Conservation (phyloP, 1,140 invertebrate species). For the Babylonia areolata region DNA sequence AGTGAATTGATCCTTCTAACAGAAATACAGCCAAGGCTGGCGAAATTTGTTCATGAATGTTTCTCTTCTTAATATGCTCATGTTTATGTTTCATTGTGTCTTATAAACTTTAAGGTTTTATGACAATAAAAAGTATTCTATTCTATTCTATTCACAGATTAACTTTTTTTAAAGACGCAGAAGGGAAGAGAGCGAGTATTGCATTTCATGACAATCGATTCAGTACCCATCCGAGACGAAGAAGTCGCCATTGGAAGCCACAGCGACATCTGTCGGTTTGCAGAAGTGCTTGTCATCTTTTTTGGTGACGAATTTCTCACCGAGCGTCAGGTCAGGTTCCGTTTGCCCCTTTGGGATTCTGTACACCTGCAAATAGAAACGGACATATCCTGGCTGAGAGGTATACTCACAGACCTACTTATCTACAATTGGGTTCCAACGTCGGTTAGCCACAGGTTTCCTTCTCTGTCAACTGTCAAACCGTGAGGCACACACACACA, state of each 20-base stretch:
- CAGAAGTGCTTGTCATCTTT: slow-evolving; percentile 87
- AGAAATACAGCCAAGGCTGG: no score
- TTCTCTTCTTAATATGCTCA: no score
- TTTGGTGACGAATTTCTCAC: slow-evolving; percentile 90
- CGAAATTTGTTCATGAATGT: no score
- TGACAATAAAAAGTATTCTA: no score
- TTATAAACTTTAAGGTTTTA: no score
- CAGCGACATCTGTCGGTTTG: slow-evolving; percentile 94
- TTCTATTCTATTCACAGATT: no score
- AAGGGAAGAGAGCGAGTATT: no score
- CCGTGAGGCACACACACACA: slow-evolving; percentile 77
- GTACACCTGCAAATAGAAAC: slow-evolving; percentile 72
- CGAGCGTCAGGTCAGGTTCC: slow-evolving; percentile 83
- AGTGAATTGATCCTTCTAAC: no score
- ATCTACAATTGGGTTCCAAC: slow-evolving; percentile 89
- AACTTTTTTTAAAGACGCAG: no score
- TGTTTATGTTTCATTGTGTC: no score
- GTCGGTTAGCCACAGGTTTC: slow-evolving; percentile 96
- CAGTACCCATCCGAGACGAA: slow-evolving; percentile 95
- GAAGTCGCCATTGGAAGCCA: slow-evolving; percentile 88
- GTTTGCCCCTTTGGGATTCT: slow-evolving; percentile 82
- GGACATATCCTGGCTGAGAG: slow-evolving; percentile 5
- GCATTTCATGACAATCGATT: no score
- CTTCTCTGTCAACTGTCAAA: slow-evolving; percentile 90
- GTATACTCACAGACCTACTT: slow-evolving; percentile 20